These are phyloP conservation scores for Pseudochromis fuscus DNA, from an alignment of 2,797 vertebrate genomes.

Conservation along the genomic window DNA sequence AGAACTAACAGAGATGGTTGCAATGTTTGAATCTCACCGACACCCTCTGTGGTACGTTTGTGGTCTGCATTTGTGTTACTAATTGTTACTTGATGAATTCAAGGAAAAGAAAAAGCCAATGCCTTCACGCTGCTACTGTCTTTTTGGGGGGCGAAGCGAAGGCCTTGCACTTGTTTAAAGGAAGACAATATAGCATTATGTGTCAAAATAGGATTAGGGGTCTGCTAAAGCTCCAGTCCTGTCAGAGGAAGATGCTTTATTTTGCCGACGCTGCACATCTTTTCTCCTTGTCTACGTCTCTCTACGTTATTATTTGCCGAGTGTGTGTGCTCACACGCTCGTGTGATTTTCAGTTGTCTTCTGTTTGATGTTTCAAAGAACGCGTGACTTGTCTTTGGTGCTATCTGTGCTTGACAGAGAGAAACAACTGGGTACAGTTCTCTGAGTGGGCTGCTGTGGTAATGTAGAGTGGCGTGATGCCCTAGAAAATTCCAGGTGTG, in stretches of 20 bases:
- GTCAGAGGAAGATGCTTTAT: slow-evolving; percentile 71
- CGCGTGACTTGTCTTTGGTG: slow-evolving; percentile 56
- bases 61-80: slow-evolving; percentile 48
- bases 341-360: slow-evolving; percentile 60
- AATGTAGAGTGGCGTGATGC: slow-evolving; percentile 75
- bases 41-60: slow-evolving; percentile 36
- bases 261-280: slow-evolving; percentile 78
- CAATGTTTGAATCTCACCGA: slow-evolving; percentile 49
- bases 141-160: slow-evolving; percentile 47
- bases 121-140: slow-evolving; percentile 34
- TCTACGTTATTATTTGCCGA: slow-evolving; percentile 54
- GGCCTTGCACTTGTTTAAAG: slow-evolving; percentile 65
- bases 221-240: slow-evolving; percentile 67
- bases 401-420: slow-evolving; percentile 69
- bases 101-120: slow-evolving; percentile 44
- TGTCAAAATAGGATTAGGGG: slow-evolving; percentile 78
- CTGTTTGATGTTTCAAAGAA: slow-evolving; percentile 71
- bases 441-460: slow-evolving; percentile 70
- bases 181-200: slow-evolving; percentile 77
- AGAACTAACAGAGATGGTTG: slow-evolving; percentile 26
- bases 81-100: slow-evolving; percentile 65
- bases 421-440: slow-evolving; percentile 59
- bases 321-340: slow-evolving; percentile 48
- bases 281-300: slow-evolving; percentile 60
- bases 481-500: slow-evolving; percentile 81